Evolutionary conservation across 2,113 vertebrate species (phyloP).

Genomic region (Microtus montanus): DNA sequence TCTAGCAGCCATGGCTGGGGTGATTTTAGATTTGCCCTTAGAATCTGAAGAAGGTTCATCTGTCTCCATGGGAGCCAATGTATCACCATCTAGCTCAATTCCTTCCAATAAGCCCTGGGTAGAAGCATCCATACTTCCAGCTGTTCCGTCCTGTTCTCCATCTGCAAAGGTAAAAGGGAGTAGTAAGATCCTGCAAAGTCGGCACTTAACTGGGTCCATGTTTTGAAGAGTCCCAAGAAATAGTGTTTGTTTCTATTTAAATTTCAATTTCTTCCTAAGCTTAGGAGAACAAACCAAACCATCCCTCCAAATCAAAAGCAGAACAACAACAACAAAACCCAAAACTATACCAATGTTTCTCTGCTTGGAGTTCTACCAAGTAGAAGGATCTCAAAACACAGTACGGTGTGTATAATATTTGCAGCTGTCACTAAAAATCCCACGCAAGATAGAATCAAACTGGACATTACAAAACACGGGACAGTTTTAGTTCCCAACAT

Average conservation of each 20-base stretch:
- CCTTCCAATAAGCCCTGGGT: slow-evolving; percentile 93
- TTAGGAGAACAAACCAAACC: not conserved
- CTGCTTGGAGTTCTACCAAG: slow-evolving; percentile 11
- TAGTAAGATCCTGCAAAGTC: slow-evolving; percentile 1
- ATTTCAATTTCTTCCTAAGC: not conserved
- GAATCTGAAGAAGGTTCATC: slow-evolving; percentile 93
- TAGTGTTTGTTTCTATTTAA: not conserved
- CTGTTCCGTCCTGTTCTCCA: slow-evolving; percentile 87
- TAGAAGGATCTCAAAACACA: slow-evolving; percentile 6
- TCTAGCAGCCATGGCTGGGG: slow-evolving; percentile 95
- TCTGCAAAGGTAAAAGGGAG: slow-evolving; percentile 70
- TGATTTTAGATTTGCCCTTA: slow-evolving; percentile 95
- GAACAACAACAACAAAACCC: not conserved
- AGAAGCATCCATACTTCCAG: slow-evolving; percentile 88
- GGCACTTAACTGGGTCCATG: slow-evolving; percentile 28
- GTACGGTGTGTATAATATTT: not conserved
- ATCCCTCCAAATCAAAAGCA: not conserved
- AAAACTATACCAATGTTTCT: not conserved
- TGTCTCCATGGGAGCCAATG: slow-evolving; percentile 95
- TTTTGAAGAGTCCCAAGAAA: not conserved
- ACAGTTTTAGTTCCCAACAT: slow-evolving; percentile 18
- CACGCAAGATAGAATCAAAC: not conserved
- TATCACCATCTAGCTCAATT: slow-evolving; percentile 93
- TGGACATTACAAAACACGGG: not conserved
- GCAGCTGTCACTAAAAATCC: not conserved